These are phyloP conservation scores for Sabatieria punctata DNA, from an alignment of 2,888 invertebrate species.

Conservation along the genomic window DNA sequence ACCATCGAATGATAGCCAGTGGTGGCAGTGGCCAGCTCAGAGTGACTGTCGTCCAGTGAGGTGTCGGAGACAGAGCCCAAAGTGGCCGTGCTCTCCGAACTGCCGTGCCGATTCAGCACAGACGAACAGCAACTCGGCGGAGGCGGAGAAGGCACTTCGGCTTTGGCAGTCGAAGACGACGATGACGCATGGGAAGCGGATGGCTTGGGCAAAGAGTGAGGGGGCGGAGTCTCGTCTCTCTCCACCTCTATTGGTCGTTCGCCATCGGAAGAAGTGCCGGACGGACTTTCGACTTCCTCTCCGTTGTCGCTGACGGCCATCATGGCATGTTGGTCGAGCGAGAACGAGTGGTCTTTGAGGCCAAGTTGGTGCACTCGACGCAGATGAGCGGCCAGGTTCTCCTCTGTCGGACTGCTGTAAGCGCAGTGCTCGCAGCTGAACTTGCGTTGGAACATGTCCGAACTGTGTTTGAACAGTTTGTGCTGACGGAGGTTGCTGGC, in stretches of 20 bases:
- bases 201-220: neutral
- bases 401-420: conserved; percentile 1
- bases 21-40: neutral
- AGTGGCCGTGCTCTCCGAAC: neutral
- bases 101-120: neutral
- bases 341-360: no score
- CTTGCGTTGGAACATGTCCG: conserved; percentile 4
- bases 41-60: conserved; percentile 1
- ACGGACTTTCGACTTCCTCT: neutral
- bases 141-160: neutral
- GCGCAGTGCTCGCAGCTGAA: conserved; percentile 2
- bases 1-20: conserved; percentile 5
- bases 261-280: neutral
- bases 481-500: conserved; percentile 3
- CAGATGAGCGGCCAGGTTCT: neutral
- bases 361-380: neutral
- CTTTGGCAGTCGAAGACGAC: neutral
- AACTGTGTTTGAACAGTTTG: conserved; percentile 7
- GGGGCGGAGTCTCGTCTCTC: neutral
- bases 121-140: neutral
- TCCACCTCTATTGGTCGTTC: neutral
- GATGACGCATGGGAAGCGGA: neutral
- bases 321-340: no score
- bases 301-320: neutral
- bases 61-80: neutral